Evolutionary conservation across 2,113 vertebrate genomes (phyloP).

Genomic region (Lota lota): DNA sequence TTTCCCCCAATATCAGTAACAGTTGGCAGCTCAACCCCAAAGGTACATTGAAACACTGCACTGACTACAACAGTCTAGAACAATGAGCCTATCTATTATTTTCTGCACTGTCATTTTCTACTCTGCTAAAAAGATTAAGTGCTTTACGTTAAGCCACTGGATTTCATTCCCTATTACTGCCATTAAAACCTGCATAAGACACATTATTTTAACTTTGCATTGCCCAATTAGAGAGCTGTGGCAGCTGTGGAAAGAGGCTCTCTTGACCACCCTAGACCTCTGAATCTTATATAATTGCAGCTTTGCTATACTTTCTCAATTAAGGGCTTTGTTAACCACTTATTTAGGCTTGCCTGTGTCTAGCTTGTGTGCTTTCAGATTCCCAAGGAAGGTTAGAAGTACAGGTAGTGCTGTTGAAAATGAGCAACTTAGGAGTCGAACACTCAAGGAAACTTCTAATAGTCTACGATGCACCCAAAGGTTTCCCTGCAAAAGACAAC

Average conservation of each 20-base stretch:
- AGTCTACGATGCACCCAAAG: too few species aligned
- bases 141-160: slow-evolving; percentile 15
- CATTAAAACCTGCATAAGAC: slow-evolving; percentile 28
- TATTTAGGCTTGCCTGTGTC: too few species aligned
- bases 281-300: slow-evolving; percentile 21
- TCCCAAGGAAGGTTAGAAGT: too few species aligned
- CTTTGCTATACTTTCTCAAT: background rate
- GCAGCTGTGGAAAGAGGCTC: slow-evolving; percentile 28
- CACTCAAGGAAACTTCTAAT: too few species aligned
- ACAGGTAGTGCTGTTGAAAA: too few species aligned
- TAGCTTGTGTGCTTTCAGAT: too few species aligned
- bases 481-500: too few species aligned
- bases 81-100: slow-evolving; percentile 36
- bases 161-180: slow-evolving; percentile 32
- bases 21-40: slow-evolving; percentile 45
- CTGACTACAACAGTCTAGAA: slow-evolving; percentile 39
- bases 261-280: background rate
- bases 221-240: slow-evolving; percentile 43
- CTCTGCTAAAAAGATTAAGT: slow-evolving; percentile 29
- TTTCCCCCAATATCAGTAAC: slow-evolving; percentile 58
- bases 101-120: slow-evolving; percentile 40
- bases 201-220: slow-evolving; percentile 32
- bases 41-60: slow-evolving; percentile 39
- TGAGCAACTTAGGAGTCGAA: too few species aligned
- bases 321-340: too few species aligned